Evolutionary conservation across 2,888 invertebrate species (phyloP).

Genomic region (Ichneumoninae sp.): DNA sequence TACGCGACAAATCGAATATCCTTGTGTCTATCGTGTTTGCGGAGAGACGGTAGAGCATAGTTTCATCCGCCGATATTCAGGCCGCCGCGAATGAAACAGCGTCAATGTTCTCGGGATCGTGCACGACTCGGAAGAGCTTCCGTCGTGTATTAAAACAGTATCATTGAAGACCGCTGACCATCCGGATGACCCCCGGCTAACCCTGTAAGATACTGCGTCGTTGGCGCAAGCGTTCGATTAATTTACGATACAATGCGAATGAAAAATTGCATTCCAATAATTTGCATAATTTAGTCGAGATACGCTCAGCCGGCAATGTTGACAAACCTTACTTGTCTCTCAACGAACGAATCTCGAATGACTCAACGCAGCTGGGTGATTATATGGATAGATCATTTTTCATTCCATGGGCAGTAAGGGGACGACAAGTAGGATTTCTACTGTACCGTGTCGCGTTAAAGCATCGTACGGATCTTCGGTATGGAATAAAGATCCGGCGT

Average conservation of each 20-base stretch:
- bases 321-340: background rate
- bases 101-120: background rate
- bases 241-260: conserved; percentile 30
- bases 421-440: background rate
- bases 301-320: background rate
- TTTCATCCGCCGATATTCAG: background rate
- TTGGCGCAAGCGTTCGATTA: conserved; percentile 36
- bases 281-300: background rate
- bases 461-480: background rate
- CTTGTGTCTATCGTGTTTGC: background rate
- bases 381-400: background rate
- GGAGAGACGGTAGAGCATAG: background rate
- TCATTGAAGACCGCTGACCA: conserved; percentile 52
- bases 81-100: background rate
- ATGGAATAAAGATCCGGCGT: background rate
- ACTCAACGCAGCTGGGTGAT: background rate
- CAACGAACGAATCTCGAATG: background rate
- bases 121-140: background rate
- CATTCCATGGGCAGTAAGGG: background rate
- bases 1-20: background rate
- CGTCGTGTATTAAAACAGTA: background rate
- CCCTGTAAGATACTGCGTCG: conserved; percentile 58
- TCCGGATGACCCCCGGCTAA: conserved; percentile 58
- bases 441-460: background rate
- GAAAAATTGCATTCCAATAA: conserved; percentile 14